Evolutionary conservation across 37 sponge, comb jelly and placozoan species (phyloP).

Genomic region (Dysidea cf. avara): DNA sequence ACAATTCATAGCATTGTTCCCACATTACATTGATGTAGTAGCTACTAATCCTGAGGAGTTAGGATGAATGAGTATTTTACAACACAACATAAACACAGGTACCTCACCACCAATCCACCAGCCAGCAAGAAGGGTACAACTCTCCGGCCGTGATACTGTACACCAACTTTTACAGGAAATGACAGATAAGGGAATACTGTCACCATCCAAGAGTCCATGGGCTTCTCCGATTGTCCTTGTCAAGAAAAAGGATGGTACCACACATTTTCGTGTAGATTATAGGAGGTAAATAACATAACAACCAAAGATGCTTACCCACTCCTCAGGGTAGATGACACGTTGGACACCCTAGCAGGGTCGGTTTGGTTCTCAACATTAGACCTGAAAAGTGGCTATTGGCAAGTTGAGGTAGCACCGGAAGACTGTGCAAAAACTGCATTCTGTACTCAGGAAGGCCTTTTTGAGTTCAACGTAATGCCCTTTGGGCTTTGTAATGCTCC

Average conservation of each 20-base stretch:
- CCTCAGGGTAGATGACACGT: constrained; percentile 11
- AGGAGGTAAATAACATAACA: neutral
- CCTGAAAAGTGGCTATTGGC: constrained; percentile 23
- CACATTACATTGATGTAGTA: neutral
- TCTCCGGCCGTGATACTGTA: neutral
- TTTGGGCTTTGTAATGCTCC: constrained; percentile 33
- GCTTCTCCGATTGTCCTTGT: constrained; percentile 20
- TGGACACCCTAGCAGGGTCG: constrained; percentile 10
- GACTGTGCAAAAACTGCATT: constrained; percentile 7
- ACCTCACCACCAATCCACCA: constrained; percentile 8
- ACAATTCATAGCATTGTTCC: neutral
- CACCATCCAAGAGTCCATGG: constrained; percentile 26
- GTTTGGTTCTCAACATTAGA: constrained; percentile 13
- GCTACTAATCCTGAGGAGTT: neutral
- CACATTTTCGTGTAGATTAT: constrained; percentile 22
- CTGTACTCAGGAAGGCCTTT: constrained; percentile 4
- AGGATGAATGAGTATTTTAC: neutral
- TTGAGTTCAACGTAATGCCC: constrained; percentile 25
- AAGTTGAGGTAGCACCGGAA: constrained; percentile 3
- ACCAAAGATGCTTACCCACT: neutral
- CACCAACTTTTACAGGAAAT: neutral
- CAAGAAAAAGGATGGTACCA: constrained; percentile 18
- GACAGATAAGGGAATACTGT: neutral
- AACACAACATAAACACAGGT: constrained; percentile 22
- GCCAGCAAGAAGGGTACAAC: constrained; percentile 3